Evolutionary conservation across 2,888 invertebrate species (phyloP), one percentile per base, ranked within the genome.

Genomic region (Melipona bicolor): DNA sequence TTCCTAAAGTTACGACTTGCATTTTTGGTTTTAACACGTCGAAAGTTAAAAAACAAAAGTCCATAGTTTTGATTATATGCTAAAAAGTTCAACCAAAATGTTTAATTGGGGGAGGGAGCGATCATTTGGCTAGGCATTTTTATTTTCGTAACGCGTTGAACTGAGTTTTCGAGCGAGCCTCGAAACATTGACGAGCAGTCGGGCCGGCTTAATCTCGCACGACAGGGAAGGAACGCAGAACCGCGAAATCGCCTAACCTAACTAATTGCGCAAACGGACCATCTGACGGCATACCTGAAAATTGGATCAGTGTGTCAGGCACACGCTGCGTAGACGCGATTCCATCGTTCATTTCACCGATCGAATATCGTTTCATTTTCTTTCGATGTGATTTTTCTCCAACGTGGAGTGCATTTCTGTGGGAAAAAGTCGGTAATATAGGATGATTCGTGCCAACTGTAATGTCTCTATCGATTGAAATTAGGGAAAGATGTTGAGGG

Each of bases 221-320:
- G 27, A 50, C 21, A 50, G 59, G 32, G 43, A 43, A 36, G 52
- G 56, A 65, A 79, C 62, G 77, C 36, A 59, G 76, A 73, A 54
- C 52, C 81, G 75, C 87, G 79, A 82, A 87, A 79, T 79, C 77
- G 68, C 61, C 52, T 32, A 65, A 71, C 49, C 52, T 32, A 65
- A 71, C 52, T 59, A 84, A 88, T 80, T 19, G 15, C n/a, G 56
- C 77, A 77, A 77, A 71, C 64, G 65, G 56, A 61, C 61, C 17
- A 27, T 36, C 43, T 59, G 54, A 62, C 65, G 76, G 77, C 72
- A 79, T 69, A 70, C 83, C 69, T 79, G 85, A 86, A 89, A 89
- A 89, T 89, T 88, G 80, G 89, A 89, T 87, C 67, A 89, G 80
- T 87, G 70, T 89, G 89, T 87, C 89, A 89, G 62, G 52, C 59